phyloP scores from a whole-genome alignment of 2,797 vertebrate species.

The Florisuga fusca region DNA sequence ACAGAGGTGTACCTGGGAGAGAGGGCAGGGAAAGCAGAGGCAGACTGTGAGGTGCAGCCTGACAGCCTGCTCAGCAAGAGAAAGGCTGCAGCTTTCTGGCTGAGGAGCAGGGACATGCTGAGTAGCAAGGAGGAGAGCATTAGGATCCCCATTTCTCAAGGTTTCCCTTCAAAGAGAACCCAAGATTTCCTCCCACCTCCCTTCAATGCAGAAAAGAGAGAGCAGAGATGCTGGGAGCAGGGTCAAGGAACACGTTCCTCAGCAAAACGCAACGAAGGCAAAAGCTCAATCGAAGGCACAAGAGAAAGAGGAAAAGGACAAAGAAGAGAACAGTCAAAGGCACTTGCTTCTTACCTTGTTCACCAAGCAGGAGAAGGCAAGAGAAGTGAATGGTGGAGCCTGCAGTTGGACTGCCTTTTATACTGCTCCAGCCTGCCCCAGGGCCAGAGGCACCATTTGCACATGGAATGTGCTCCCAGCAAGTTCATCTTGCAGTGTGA shows the following conservation, averaged over 20 bases:
- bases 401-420: not conserved
- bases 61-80: not conserved
- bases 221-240: not conserved
- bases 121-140: too few relatives aligned
- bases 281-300: accelerated
- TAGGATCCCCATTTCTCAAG: not conserved
- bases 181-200: not conserved
- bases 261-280: too few relatives aligned
- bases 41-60: not conserved
- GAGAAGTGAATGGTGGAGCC: not conserved
- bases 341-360: not conserved
- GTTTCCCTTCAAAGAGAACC: too few relatives aligned
- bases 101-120: not conserved
- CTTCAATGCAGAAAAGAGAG: too few relatives aligned
- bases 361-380: not conserved
- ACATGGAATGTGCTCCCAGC: not conserved
- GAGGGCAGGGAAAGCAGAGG: not conserved
- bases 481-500: not conserved
- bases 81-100: too few relatives aligned
- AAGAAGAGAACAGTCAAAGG: accelerated
- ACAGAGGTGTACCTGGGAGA: not conserved
- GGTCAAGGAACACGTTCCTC: too few relatives aligned
- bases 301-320: not conserved
- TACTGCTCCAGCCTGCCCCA: not conserved
- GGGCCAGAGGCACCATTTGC: not conserved